Evolutionary conservation across 2,113 vertebrate species (phyloP).

Genomic region (Anas platyrhynchos): DNA sequence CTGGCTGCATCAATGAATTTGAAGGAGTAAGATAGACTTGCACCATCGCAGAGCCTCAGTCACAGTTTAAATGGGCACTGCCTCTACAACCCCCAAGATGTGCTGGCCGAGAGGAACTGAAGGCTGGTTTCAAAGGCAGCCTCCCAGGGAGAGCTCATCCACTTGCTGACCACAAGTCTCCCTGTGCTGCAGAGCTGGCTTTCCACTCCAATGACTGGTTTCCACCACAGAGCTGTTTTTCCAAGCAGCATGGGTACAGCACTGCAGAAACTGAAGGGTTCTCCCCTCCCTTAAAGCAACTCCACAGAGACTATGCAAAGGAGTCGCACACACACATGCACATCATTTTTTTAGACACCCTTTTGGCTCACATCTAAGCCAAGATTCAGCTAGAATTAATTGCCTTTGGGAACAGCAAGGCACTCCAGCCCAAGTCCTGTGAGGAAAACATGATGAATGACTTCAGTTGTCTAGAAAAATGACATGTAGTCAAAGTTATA

Average conservation of each 20-base stretch:
- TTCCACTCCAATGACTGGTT: not conserved
- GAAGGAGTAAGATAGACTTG: no score
- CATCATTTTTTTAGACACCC: slow-evolving; percentile 25
- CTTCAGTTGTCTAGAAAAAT: slow-evolving; percentile 32
- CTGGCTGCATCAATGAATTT: no score
- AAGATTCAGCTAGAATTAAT: slow-evolving; percentile 48
- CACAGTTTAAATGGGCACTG: no score
- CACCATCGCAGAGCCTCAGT: no score
- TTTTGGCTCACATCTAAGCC: slow-evolving; percentile 48
- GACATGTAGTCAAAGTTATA: not conserved
- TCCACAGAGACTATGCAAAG: not conserved
- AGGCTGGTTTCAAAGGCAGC: not conserved
- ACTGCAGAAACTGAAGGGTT: not conserved
- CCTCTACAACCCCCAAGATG: not conserved
- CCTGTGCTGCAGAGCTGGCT: not conserved
- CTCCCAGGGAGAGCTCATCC: not conserved
- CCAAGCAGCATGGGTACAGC: not conserved
- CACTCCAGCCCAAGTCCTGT: not conserved
- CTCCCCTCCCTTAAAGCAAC: not conserved
- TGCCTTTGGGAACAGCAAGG: not conserved
- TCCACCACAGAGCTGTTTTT: not conserved
- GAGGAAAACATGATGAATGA: slow-evolving; percentile 33
- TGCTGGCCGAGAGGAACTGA: not conserved
- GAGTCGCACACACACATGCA: not conserved
- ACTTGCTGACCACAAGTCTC: not conserved